A percentile compares a stretch with the other conserved stretches of the same genome.
These are phyloP conservation scores for Cololabis saira DNA, from an alignment of 2,113 vertebrate genomes.

Conservation along the genomic window DNA sequence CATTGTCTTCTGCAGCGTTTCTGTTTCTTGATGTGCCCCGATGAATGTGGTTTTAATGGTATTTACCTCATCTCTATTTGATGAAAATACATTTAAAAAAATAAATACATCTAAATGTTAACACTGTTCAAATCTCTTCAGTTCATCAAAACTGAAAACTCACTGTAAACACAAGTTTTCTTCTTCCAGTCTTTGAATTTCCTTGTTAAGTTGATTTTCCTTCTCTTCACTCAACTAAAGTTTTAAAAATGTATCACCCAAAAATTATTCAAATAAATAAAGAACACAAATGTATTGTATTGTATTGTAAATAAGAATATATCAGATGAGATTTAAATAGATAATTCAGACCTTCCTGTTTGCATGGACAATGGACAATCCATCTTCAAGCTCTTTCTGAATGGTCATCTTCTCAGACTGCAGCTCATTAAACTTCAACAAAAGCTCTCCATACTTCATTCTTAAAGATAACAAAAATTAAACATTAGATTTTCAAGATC, in stretches of 20 bases:
- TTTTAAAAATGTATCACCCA: background rate
- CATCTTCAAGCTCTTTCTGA: slow-evolving; percentile 71
- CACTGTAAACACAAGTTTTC: slow-evolving; percentile 84
- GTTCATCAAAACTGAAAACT: slow-evolving; percentile 44
- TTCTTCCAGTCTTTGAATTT: slow-evolving; percentile 84
- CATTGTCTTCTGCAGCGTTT: slow-evolving; percentile 82
- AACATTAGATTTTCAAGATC: background rate
- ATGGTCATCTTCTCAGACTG: slow-evolving; percentile 83
- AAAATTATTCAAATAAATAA: background rate
- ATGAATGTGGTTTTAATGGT: slow-evolving; percentile 78
- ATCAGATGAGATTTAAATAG: background rate
- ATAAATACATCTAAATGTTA: background rate
- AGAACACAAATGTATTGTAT: too few relatives aligned
- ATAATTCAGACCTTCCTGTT: slow-evolving; percentile 78
- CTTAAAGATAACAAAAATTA: slow-evolving; percentile 68
- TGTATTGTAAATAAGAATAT: background rate
- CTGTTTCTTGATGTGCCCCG: slow-evolving; percentile 77
- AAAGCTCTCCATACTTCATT: slow-evolving; percentile 79
- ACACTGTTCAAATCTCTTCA: background rate
- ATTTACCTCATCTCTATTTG: slow-evolving; percentile 82
- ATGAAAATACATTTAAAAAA: slow-evolving; percentile 1
- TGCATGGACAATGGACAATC: slow-evolving; percentile 73
- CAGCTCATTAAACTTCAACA: slow-evolving; percentile 74
- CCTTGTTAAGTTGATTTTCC: slow-evolving; percentile 75
- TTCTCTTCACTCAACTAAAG: slow-evolving; percentile 80